phyloP scores from a whole-genome alignment of 2,888 invertebrate genomes.

The Portevinia maculata region DNA sequence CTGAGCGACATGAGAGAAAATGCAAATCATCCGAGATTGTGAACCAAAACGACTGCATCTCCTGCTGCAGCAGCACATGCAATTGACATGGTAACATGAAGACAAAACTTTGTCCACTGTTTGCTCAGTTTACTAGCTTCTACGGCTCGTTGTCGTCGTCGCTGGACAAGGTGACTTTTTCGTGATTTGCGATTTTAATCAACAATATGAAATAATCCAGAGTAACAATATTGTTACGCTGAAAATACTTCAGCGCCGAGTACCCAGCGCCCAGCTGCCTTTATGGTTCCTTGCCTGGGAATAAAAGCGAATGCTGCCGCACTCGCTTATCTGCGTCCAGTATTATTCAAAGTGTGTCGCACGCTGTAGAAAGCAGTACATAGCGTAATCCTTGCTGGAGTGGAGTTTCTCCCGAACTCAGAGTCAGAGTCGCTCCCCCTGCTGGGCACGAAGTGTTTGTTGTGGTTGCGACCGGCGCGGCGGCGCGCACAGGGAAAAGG shows the following conservation, averaged over 20 bases:
- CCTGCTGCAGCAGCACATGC: constrained; percentile 39
- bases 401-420: constrained; percentile 59
- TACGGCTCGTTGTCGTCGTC: constrained; percentile 9
- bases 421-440: constrained; percentile 32
- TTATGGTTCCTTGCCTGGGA: constrained; percentile 46
- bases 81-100: constrained; percentile 66
- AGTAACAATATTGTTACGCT: constrained; percentile 74
- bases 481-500: constrained; percentile 51
- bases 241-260: constrained; percentile 48
- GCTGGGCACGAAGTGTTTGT: constrained; percentile 73
- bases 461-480: constrained; percentile 44
- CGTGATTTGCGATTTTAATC: constrained; percentile 73
- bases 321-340: constrained; percentile 63
- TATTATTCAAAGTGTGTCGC: constrained; percentile 72
- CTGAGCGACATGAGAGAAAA: constrained; percentile 73
- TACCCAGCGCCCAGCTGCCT: constrained; percentile 55
- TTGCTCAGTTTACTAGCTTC: background rate
- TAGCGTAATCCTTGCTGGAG: constrained; percentile 67
- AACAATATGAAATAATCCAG: constrained; percentile 74
- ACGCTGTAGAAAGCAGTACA: constrained; percentile 67
- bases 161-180: constrained; percentile 72
- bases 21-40: constrained; percentile 72
- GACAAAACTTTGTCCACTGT: constrained; percentile 62
- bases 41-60: constrained; percentile 28
- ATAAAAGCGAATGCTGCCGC: constrained; percentile 32